phyloP scores from a whole-genome alignment of 2,888 invertebrate genomes.

The Drosophila eohydei region DNA sequence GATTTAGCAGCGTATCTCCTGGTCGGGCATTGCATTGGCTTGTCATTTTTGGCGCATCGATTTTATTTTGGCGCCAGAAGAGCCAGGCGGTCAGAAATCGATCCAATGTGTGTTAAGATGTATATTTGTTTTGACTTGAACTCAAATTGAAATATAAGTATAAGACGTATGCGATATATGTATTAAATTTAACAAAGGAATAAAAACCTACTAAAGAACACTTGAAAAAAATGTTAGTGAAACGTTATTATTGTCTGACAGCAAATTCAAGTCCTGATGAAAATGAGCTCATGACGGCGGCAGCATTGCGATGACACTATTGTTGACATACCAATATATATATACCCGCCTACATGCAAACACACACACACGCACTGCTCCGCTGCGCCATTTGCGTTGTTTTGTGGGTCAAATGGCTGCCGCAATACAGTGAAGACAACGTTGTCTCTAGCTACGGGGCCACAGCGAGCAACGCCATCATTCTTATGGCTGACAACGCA shows the following conservation, averaged over 20 bases:
- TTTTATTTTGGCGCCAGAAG: constrained; percentile 53
- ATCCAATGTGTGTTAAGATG: constrained; percentile 33
- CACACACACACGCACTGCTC: constrained; percentile 17
- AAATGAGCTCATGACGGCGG: constrained; percentile 46
- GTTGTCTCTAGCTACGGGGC: constrained; percentile 11
- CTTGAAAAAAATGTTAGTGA: background rate
- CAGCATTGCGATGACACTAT: constrained; percentile 30
- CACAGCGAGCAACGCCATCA: constrained; percentile 28
- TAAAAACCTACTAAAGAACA: background rate
- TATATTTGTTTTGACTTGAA: background rate
- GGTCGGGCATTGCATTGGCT: background rate
- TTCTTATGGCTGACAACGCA: constrained; percentile 36
- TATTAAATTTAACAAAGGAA: background rate
- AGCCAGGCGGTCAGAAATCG: constrained; percentile 31
- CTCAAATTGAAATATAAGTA: background rate
- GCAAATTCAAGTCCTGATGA: constrained; percentile 27
- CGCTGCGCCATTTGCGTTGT: constrained; percentile 47
- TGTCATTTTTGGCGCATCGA: constrained; percentile 43
- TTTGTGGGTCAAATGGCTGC: constrained; percentile 67
- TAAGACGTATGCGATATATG: background rate
- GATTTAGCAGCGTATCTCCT: background rate
- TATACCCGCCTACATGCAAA: constrained; percentile 16
- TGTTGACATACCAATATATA: constrained; percentile 39
- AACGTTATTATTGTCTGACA: constrained; percentile 1
- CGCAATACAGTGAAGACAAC: constrained; percentile 45